These are phyloP conservation scores for Blastobasis adustella DNA, from an alignment of 2,888 invertebrate genomes.

Conservation along the genomic window DNA sequence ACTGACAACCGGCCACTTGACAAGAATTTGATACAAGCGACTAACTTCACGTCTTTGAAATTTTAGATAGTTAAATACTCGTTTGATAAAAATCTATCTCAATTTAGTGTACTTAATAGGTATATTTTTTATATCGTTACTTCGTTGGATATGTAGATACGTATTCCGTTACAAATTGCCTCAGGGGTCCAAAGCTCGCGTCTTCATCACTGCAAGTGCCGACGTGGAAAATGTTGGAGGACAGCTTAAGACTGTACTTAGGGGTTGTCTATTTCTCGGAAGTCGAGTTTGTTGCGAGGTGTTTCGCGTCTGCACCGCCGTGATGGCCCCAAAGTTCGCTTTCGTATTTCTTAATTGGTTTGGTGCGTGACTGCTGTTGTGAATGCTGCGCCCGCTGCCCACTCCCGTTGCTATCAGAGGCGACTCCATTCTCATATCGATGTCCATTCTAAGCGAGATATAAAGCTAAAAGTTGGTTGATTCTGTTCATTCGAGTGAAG, in stretches of 20 bases:
- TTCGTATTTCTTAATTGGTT: slow-evolving; percentile 10
- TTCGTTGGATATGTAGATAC: background rate
- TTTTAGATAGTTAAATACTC: too few species aligned
- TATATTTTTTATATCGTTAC: too few species aligned
- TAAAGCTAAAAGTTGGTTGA: slow-evolving; percentile 58
- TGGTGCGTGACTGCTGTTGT: slow-evolving; percentile 29
- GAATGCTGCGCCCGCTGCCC: slow-evolving; percentile 45
- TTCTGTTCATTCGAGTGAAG: slow-evolving; percentile 27
- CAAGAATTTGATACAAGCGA: too few species aligned
- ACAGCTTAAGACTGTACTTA: slow-evolving; percentile 25
- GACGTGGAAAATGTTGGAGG: slow-evolving; percentile 10
- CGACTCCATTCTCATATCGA: slow-evolving; percentile 57
- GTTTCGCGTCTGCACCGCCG: slow-evolving; percentile 12
- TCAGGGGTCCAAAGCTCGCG: slow-evolving; percentile 52
- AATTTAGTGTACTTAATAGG: too few species aligned
- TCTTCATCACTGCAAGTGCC: slow-evolving; percentile 36
- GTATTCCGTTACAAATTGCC: slow-evolving; percentile 12
- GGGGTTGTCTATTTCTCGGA: slow-evolving; percentile 19
- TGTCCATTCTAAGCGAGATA: slow-evolving; percentile 69
- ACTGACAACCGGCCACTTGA: too few species aligned
- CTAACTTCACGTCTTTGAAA: too few species aligned
- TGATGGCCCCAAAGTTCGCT: slow-evolving; percentile 36
- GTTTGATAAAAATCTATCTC: too few species aligned
- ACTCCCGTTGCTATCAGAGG: slow-evolving; percentile 51
- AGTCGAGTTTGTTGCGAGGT: slow-evolving; percentile 11